These are phyloP conservation scores for Balanococcus diminutus DNA, from an alignment of 2,888 invertebrate species.

Conservation along the genomic window DNA sequence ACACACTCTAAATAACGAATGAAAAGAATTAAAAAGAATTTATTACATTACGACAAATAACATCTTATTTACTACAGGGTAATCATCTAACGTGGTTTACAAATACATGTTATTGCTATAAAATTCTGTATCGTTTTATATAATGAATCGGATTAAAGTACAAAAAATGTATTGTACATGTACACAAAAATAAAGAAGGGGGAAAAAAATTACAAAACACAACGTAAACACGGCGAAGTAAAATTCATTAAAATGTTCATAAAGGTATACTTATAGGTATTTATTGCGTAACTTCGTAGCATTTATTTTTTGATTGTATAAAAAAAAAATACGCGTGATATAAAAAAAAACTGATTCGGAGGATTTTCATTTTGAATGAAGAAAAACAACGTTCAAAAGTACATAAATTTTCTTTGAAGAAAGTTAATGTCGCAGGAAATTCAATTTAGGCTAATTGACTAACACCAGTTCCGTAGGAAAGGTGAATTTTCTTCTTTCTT, in stretches of 20 bases:
- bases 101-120: constrained; percentile 52
- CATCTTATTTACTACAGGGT: constrained; percentile 50
- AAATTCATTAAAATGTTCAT: background rate
- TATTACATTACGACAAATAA: constrained; percentile 52
- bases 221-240: constrained; percentile 12
- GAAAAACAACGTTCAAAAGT: background rate
- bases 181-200: constrained; percentile 27
- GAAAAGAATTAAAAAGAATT: constrained; percentile 54
- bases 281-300: constrained; percentile 17
- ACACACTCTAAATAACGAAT: constrained; percentile 26
- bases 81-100: constrained; percentile 49
- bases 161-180: constrained; percentile 6
- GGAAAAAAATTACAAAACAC: constrained; percentile 29
- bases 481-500: background rate
- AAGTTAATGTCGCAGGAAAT: constrained; percentile 17
- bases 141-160: constrained; percentile 37
- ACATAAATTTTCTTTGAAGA: background rate
- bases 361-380: background rate
- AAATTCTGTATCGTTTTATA: constrained; percentile 44
- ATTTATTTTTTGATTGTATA: constrained; percentile 6
- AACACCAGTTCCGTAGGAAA: background rate
- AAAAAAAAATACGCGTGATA: constrained; percentile 2
- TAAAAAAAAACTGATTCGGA: background rate
- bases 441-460: constrained; percentile 31
- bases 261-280: background rate